Conservation (phyloP, 2,113 vertebrate species). For the Engystomops pustulosus region DNA sequence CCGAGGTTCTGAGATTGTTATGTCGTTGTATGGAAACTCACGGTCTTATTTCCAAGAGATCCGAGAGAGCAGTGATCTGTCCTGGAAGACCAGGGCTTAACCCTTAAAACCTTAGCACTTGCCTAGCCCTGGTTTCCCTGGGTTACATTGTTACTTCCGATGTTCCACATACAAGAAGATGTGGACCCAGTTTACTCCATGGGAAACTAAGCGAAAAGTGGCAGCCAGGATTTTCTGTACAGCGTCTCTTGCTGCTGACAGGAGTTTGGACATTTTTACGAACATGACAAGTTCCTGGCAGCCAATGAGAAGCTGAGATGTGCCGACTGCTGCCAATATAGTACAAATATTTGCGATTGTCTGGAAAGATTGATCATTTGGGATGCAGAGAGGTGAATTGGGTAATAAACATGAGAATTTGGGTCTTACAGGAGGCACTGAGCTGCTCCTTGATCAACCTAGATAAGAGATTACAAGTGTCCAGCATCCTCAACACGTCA, state of each 20-base stretch:
- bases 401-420: neutral
- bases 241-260: conserved; percentile 30
- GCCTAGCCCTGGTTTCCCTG: too few species aligned
- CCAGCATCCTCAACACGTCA: neutral
- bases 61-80: too few species aligned
- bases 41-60: neutral
- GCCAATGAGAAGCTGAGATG: neutral
- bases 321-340: neutral
- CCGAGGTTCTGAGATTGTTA: neutral
- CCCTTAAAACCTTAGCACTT: too few species aligned
- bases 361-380: neutral
- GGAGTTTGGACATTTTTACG: conserved; percentile 24
- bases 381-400: neutral
- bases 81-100: too few species aligned
- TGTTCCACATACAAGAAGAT: neutral
- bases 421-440: neutral
- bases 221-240: conserved; percentile 29
- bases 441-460: too few species aligned
- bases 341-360: neutral
- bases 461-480: neutral
- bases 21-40: neutral
- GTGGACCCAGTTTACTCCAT: neutral
- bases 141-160: neutral
- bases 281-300: conserved; percentile 19
- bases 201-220: neutral